Conservation (phyloP, 1,140 invertebrate genomes). For the Drosophila punjabiensis region DNA sequence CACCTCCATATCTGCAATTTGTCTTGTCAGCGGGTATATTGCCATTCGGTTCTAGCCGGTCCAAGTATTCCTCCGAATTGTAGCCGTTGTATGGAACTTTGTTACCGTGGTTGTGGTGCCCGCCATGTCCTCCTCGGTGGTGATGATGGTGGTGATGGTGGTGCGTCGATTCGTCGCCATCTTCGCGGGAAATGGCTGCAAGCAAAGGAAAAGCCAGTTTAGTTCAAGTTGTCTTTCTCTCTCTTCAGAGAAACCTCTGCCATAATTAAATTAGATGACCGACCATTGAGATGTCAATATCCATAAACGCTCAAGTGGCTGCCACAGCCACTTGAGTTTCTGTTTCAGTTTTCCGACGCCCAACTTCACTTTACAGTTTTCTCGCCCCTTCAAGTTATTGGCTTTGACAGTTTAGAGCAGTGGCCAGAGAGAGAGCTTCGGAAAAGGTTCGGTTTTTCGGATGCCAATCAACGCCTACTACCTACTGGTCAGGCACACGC, state of each 20-base stretch:
- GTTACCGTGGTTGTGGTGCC: conserved; percentile 85
- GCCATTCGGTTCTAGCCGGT: conserved; percentile 94
- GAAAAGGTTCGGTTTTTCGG: conserved; percentile 4
- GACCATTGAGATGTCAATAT: conserved; percentile 43
- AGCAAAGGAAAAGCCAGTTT: conserved; percentile 75
- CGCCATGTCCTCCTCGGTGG: conserved; percentile 80
- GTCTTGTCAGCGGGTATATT: conserved; percentile 89
- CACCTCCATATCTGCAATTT: conserved; percentile 85
- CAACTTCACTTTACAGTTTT: conserved; percentile 31
- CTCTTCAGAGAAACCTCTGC: conserved; percentile 4
- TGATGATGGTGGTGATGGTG: conserved; percentile 81
- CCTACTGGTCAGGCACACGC: conserved; percentile 21
- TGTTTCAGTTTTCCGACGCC: not conserved
- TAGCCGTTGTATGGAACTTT: conserved; percentile 95
- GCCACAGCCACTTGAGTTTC: conserved; percentile 26
- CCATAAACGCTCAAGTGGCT: conserved; percentile 43
- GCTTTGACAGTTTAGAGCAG: conserved; percentile 25
- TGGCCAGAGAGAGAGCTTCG: not conserved
- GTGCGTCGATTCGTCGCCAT: conserved; percentile 88
- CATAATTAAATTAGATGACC: conserved; percentile 37
- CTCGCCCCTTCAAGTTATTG: conserved; percentile 12
- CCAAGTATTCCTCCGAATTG: conserved; percentile 94
- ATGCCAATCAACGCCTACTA: conserved; percentile 52
- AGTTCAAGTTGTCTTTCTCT: conserved; percentile 10
- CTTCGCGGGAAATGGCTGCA: conserved; percentile 91